Percentiles rank a stretch among this genome's conserved stretches.
Evolutionary conservation across 2,888 invertebrate species (phyloP).

Genomic region (Blomia tropicalis): DNA sequence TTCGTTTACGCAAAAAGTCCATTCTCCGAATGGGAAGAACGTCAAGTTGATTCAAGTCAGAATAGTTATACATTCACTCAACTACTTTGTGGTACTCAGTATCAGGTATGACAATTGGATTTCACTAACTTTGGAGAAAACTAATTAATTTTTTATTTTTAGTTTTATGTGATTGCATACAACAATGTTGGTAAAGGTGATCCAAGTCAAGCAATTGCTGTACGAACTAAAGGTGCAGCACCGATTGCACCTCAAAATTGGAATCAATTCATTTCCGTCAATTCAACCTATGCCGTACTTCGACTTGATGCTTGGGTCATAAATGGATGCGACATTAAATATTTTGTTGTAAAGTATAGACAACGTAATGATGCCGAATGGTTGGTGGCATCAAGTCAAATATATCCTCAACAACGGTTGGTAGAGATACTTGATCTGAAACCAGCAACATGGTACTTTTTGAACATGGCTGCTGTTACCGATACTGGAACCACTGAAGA

Average conservation of each 20-base stretch:
- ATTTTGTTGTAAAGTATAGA: constrained; percentile 29
- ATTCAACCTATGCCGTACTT: constrained; percentile 27
- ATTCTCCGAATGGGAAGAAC: constrained; percentile 27
- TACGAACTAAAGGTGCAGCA: constrained; percentile 35
- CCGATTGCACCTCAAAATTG: constrained; percentile 15
- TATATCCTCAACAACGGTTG: constrained; percentile 27
- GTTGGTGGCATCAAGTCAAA: constrained; percentile 21
- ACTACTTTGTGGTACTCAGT: constrained; percentile 22
- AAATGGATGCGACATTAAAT: constrained; percentile 28
- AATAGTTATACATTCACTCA: constrained; percentile 10
- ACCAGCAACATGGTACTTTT: constrained; percentile 37
- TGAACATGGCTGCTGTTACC: constrained; percentile 37
- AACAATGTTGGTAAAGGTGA: constrained; percentile 36
- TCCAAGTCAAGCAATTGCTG: constrained; percentile 34
- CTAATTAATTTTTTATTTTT: not conserved
- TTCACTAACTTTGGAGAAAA: not conserved
- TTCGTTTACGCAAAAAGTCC: constrained; percentile 23
- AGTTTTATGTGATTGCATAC: constrained; percentile 36
- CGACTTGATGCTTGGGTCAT: constrained; percentile 28
- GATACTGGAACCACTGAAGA: constrained; percentile 38
- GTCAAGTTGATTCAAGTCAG: constrained; percentile 27
- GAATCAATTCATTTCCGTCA: constrained; percentile 25
- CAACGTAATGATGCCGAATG: constrained; percentile 16
- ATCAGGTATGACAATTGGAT: constrained; percentile 25
- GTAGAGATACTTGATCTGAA: constrained; percentile 33